Conservation (phyloP, 2,113 vertebrate genomes). For the Pseudorectes ferrugineus region DNA sequence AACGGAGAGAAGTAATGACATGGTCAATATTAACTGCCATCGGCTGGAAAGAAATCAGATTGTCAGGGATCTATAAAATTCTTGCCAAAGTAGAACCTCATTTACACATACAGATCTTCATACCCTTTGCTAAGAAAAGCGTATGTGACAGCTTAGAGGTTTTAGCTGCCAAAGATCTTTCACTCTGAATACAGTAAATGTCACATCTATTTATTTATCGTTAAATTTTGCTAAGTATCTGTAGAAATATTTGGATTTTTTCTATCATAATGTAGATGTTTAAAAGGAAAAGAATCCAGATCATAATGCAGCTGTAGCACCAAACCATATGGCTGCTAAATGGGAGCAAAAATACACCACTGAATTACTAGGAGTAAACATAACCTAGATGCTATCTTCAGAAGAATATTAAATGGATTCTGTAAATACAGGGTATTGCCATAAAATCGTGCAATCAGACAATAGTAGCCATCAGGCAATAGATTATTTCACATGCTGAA, state of each 20-base stretch:
- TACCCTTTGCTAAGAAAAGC: constrained; percentile 78
- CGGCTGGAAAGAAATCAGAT: constrained; percentile 70
- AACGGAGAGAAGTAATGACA: constrained; percentile 62
- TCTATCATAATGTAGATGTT: constrained; percentile 63
- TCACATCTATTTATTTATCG: constrained; percentile 80
- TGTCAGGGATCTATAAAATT: constrained; percentile 74
- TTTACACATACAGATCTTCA: constrained; percentile 78
- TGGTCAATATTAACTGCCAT: constrained; percentile 75
- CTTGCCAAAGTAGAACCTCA: constrained; percentile 78
- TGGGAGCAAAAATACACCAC: constrained; percentile 36
- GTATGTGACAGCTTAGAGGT: constrained; percentile 78
- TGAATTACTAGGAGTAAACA: constrained; percentile 49
- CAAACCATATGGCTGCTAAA: constrained; percentile 59
- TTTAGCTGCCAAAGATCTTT: constrained; percentile 81
- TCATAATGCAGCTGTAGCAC: constrained; percentile 66
- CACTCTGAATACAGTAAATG: constrained; percentile 81
- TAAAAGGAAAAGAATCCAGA: constrained; percentile 58
- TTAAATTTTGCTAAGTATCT: constrained; percentile 75
- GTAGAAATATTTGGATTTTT: constrained; percentile 73
- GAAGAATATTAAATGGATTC: constrained; percentile 54
- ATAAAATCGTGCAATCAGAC: constrained; percentile 31
- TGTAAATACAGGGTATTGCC: constrained; percentile 27
- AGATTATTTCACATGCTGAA: constrained; percentile 33
- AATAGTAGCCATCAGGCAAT: constrained; percentile 23
- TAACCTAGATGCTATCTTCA: constrained; percentile 41